Evolutionary conservation across 53 echinoderm and acorn worm genomes (phyloP), one percentile per base, ranked within the genome.

Genomic region (Hippasteria phrygiana): DNA sequence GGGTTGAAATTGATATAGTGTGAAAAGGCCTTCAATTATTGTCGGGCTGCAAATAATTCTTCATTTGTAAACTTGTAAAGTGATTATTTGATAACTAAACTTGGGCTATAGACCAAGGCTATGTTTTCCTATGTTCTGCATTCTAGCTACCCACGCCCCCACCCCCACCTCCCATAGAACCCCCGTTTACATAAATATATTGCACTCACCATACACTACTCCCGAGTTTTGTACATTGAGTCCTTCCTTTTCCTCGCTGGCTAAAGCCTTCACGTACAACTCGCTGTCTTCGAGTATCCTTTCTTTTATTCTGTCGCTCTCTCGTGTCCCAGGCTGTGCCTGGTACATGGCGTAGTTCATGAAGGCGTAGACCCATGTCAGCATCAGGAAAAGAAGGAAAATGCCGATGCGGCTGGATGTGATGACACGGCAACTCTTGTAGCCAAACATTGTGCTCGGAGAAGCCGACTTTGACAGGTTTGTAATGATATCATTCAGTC

Each of bases 221-320:
- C 91, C 78, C 0, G 89, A 83, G 31, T 95, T 93, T 53, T 95
- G 89, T 37, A 94, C 67, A 14, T 87, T 89, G 41, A 88, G 88
- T 53, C 94, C 91, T 28, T 88, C 43, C 39, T 74, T 83, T 28
- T 92, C 90, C 76, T 97, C 98, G 0, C 78, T 78, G 13, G 98
- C 93, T 13, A 95, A 48, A 0, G 94, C 98, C 62, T 97, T 95
- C 59, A 97, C 94, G 83, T 97, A 97, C 45, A 78, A 45, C 62
- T 97, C 94, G 84, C 98, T 97, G 31, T 92, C 79, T 29, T 94
- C 95, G 29, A 97, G 55, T 37, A 97, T 97, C 31, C 94, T 84
- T 27, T 87, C 63, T 42, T 91, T 88, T 28, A 97, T 78, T 55
- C 89, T 72, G 40, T 92, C 91, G 59, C 95, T 95, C 77, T 97